A percentile compares a stretch with the other conserved stretches of the same genome.
Evolutionary conservation across 2,888 invertebrate genomes (phyloP).

Genomic region (Heteromyza rotundicornis): DNA sequence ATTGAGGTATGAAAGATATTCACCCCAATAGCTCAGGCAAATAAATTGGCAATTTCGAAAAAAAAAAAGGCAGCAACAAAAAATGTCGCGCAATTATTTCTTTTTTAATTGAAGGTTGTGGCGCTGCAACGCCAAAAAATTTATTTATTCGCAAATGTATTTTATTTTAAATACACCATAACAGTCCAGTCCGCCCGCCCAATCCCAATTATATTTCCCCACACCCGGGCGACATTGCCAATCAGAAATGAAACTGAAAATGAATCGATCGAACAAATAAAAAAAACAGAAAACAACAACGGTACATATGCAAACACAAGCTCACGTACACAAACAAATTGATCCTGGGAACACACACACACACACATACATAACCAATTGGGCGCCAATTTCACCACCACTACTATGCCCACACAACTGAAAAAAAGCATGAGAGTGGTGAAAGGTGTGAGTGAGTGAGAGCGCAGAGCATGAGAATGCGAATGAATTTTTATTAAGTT

Average conservation of each 20-base stretch:
- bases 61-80: not conserved
- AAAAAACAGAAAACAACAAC: not conserved
- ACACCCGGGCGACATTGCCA: constrained; percentile 54
- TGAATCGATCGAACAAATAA: constrained; percentile 48
- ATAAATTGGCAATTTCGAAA: constrained; percentile 15
- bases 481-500: constrained; percentile 23
- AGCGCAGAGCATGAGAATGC: constrained; percentile 3
- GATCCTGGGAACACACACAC: too few relatives aligned
- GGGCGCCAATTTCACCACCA: not conserved
- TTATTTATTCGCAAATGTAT: constrained; percentile 6
- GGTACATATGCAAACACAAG: constrained; percentile 22
- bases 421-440: not conserved
- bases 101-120: constrained; percentile 16
- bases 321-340: constrained; percentile 11
- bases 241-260: constrained; percentile 60
- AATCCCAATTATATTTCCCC: constrained; percentile 13
- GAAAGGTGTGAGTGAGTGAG: constrained; percentile 1
- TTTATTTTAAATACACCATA: constrained; percentile 21
- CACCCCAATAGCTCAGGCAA: too few relatives aligned
- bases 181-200: constrained; percentile 8
- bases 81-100: constrained; percentile 18
- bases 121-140: not conserved
- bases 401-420: not conserved
- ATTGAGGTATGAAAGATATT: too few relatives aligned
- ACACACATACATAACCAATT: constrained; percentile 36